Conservation (phyloP, 2,113 vertebrate species). For the Labrus mixtus region DNA sequence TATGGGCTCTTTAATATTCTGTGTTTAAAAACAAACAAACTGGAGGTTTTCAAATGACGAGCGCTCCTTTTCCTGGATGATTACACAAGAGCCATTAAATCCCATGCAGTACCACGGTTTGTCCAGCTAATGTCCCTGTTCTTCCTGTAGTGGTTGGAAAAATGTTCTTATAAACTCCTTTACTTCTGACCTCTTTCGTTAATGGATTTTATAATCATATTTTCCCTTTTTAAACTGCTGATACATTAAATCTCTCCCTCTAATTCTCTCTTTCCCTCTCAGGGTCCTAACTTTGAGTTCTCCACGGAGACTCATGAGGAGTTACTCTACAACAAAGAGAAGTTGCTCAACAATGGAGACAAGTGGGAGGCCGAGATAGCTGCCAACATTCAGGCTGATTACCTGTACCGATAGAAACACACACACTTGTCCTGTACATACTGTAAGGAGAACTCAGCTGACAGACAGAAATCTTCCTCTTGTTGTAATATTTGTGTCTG, state of each 20-base stretch:
- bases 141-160: too few species aligned
- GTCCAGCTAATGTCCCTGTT: neutral
- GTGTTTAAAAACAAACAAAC: too few species aligned
- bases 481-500: neutral
- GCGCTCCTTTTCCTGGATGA: too few species aligned
- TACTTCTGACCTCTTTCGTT: too few species aligned
- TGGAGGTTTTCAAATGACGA: too few species aligned
- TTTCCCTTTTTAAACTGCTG: too few species aligned
- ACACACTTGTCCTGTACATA: constrained; percentile 52
- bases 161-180: too few species aligned
- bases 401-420: constrained; percentile 89
- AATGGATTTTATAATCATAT: too few species aligned
- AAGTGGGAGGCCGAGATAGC: constrained; percentile 97
- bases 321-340: constrained; percentile 97
- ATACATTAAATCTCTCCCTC: neutral
- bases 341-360: constrained; percentile 96
- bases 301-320: constrained; percentile 96
- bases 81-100: too few species aligned
- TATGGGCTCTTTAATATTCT: too few species aligned
- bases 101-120: neutral
- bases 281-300: constrained; percentile 95
- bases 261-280: neutral
- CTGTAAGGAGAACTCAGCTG: constrained; percentile 36
- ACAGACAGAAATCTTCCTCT: too few species aligned
- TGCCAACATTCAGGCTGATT: constrained; percentile 95